These are phyloP conservation scores for Calcarius lapponicus DNA, from an alignment of 2,797 vertebrate species.

Conservation along the genomic window DNA sequence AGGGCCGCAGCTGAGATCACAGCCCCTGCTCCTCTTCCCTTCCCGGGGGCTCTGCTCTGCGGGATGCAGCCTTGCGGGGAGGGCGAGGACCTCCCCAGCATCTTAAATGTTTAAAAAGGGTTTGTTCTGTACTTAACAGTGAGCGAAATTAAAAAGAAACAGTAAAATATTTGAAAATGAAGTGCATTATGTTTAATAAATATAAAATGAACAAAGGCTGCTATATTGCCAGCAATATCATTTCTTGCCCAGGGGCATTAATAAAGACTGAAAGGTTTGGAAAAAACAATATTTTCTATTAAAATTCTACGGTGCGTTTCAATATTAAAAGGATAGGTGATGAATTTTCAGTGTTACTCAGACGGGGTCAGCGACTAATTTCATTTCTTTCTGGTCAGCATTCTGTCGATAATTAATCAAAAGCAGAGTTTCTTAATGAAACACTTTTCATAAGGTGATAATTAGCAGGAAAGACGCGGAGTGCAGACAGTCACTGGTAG, in stretches of 20 bases:
- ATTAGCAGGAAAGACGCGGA: conserved; percentile 84
- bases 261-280: conserved; percentile 83
- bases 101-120: conserved; percentile 82
- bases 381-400: conserved; percentile 90
- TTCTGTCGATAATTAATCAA: conserved; percentile 97
- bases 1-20: conserved; percentile 69
- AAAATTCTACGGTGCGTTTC: conserved; percentile 83
- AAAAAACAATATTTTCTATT: conserved; percentile 84
- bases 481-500: conserved; percentile 80
- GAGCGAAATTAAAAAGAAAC: conserved; percentile 85
- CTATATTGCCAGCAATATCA: conserved; percentile 82
- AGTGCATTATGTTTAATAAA: conserved; percentile 87
- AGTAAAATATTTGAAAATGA: conserved; percentile 86
- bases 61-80: conserved; percentile 59
- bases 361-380: conserved; percentile 85
- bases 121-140: conserved; percentile 84
- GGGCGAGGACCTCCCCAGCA: conserved; percentile 11
- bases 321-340: conserved; percentile 87
- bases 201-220: conserved; percentile 86
- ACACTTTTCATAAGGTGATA: conserved; percentile 92
- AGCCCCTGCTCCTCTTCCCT: conserved; percentile 54
- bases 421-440: conserved; percentile 89
- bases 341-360: conserved; percentile 84
- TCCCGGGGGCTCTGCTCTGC: conserved; percentile 60
- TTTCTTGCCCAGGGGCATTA: conserved; percentile 82